phyloP scores from a whole-genome alignment of 2,797 vertebrate genomes.

The Arremon aurantiirostris region DNA sequence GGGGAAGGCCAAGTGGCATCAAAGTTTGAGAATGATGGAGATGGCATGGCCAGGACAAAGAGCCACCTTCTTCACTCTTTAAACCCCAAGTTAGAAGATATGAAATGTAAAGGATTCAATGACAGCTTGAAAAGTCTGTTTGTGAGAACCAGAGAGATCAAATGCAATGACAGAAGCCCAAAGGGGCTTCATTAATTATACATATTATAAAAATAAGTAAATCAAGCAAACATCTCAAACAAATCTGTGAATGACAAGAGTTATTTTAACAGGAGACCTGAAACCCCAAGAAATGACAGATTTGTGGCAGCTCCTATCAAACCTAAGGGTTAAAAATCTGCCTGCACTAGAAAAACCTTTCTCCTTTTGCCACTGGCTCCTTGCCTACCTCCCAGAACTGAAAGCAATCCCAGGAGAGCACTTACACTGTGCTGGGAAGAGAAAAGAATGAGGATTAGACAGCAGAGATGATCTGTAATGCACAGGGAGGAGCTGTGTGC shows the following conservation, averaged over 20 bases:
- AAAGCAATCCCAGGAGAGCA: neutral
- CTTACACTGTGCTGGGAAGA: conserved; percentile 6
- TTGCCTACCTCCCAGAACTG: neutral
- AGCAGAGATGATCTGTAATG: neutral
- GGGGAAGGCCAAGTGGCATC: neutral
- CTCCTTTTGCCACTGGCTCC: neutral
- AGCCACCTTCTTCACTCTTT: neutral
- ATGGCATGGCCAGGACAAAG: neutral
- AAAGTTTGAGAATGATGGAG: neutral
- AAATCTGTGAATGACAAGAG: neutral
- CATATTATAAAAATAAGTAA: neutral
- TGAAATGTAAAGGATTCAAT: neutral
- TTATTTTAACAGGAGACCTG: neutral
- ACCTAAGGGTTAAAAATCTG: neutral
- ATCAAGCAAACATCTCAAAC: neutral
- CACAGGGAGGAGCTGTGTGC: neutral
- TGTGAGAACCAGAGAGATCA: neutral
- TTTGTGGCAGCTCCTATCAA: neutral
- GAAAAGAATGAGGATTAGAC: neutral
- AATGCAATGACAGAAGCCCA: neutral
- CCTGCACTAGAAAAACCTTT: neutral
- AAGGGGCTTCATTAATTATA: neutral
- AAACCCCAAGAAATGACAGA: neutral
- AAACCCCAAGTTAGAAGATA: neutral
- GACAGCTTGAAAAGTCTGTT: neutral